Base-by-base conservation (phyloP, 2,888 invertebrate species). In the Hoplodrina blanda region DNA sequence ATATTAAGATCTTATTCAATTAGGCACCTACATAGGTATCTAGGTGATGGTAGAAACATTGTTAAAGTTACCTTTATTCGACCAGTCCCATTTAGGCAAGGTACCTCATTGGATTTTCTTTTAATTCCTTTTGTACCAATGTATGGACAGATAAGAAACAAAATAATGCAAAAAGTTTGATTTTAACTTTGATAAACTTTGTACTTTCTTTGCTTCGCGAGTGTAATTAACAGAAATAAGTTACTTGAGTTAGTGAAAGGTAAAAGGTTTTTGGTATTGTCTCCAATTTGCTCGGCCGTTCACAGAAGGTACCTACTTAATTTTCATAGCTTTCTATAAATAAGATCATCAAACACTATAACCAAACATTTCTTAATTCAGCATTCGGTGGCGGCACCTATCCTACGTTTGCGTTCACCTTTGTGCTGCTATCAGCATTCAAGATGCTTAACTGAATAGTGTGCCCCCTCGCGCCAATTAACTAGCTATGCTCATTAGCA, bases 401-500 rank as follows among this genome's bases (percentile, higher is more conserved):
- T 79, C 11, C 11, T 33, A 87, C 80, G 83, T 85, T 81, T 81
- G 79, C 85, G 86, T 87, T 80, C 78, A 77, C 86, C 86, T 89
- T 92, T 90, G 90, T 90, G 83, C 83, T 88, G 87, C 90, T 93
- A 92, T 93, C 91, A 90, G 89, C 85, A 88, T 89, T 88, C 88
- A 86, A 87, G 83, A 81, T 83, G 80, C 82, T 80, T 84, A 80
- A 85, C 78, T 87, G 85, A 87, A 87, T 89, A 87, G 86, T 71
- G 85, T 80, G 84, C 84, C 80, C 87, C 87, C 87, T 83, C 82
- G 82, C 87, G 84, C 91, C 92, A 93, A 94, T 94, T 94, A 94
- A 93, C 91, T 92, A 78, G 91, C 91, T 89, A 89, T 90, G 91
- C 93, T 95, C 94, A 94, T 94, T 94, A 94, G 91, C 92, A 92